Evolutionary conservation across 2,797 vertebrate genomes (phyloP).

Genomic region (Rhynchonycteris naso): DNA sequence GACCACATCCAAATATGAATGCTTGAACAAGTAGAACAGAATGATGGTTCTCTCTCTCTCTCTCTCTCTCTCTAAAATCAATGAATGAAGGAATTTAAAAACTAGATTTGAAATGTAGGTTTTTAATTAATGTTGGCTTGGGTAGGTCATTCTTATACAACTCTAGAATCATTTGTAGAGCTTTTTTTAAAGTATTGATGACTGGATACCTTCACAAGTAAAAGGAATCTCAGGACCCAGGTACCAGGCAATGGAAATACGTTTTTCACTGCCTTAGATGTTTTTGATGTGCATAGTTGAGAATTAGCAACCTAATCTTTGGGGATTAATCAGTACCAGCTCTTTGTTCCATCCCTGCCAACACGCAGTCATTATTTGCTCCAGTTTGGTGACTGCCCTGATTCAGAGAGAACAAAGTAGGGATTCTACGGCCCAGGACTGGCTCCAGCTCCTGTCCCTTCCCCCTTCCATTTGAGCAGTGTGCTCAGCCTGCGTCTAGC

Average conservation of each 20-base stretch:
- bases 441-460: background rate
- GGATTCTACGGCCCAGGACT: too few species aligned
- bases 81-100: too few species aligned
- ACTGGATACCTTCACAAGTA: background rate
- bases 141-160: background rate
- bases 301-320: background rate
- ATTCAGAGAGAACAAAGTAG: background rate
- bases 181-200: conserved; percentile 4
- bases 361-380: background rate
- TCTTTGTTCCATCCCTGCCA: background rate
- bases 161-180: conserved; percentile 11
- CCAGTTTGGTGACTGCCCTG: background rate
- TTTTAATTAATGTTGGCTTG: background rate
- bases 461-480: background rate
- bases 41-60: too few species aligned
- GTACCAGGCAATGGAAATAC: background rate
- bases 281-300: background rate
- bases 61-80: too few species aligned
- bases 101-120: background rate
- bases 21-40: too few species aligned
- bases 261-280: background rate
- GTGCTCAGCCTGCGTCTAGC: background rate
- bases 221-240: background rate
- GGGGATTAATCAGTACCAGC: background rate
- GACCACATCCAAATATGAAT: background rate